Base-by-base conservation (phyloP, 2,113 vertebrate species). In the Anguilla rostrata region DNA sequence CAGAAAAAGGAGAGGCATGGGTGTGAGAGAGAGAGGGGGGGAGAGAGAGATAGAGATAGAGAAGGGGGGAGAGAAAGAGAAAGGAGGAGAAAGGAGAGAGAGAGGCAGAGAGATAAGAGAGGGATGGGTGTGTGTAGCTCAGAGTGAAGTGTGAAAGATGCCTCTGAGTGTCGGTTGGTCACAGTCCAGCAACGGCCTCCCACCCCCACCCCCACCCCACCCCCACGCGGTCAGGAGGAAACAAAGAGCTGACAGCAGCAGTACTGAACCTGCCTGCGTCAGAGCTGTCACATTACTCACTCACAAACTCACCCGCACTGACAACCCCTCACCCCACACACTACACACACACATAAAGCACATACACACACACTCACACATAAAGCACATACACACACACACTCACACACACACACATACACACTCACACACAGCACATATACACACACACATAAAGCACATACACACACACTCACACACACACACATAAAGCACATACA, bases 181-280 rank as follows among this genome's bases (percentile, higher is more conserved):
- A 46, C 39, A 8, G 80, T 81, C 41, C 20, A 43, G 39, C 80
- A 15, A 22, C 26, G 41, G 26, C 41, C n/a, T 34, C 80, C 83
- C n/a, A 40, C 12, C 56, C 63, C 60, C 60, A 6, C 83, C 12
- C 39, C 41, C n/a, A 2, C 60, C 66, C n/a, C 26, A 53, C 49
- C 49, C 49, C 5, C 49, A 53, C 49, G n/a, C 82, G 60, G 8
- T 29, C 22, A 57, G 43, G 82, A 71, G 86, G 82, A 82, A 78
- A n/a, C 66, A 40, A 53, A 78, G 82, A 49, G 82, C 81, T 83
- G 86, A 87, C 66, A 78, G 40, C 49, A 43, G 86, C 63, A 83
- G 1, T 39, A 57, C 39, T 78, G 26, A 26, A 9, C 26, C 56
- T 1, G 49, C 56, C 79, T 34, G 46, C 75, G 22, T 43, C 85